Base-by-base conservation (phyloP, 2,888 invertebrate genomes). In the Formica aserva region DNA sequence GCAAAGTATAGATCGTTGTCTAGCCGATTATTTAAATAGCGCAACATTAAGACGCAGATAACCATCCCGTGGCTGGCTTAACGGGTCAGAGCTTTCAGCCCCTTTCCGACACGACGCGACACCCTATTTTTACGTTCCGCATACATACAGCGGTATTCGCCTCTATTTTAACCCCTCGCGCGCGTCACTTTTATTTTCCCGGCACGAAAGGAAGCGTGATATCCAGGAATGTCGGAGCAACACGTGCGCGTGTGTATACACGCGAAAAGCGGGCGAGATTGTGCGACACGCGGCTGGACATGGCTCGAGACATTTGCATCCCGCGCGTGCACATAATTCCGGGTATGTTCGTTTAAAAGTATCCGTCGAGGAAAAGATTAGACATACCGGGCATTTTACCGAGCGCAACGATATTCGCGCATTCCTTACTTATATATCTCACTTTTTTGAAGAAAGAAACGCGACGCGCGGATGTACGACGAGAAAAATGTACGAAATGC, bases 281-380 rank as follows among this genome's bases (percentile, higher is more conserved):
- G 29, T 26, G 22, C 55, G 55, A 81, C 41, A 63, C 83, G 66
- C 65, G 41, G 63, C 45, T 60, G 77, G 55, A 71, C 77, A 65
- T 35, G 82, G 74, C 60, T 77, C 69, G 76, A 78, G 76, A 82
- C 82, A 89, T 89, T 90, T 88, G 88, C 89, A 89, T 89, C 82
- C 85, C 83, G 55, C 82, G 55, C 87, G 87, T 89, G 85, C 84
- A 83, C 86, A 87, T 89, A 89, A 90, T 90, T 89, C 85, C 80
- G 78, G 69, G 32, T 67, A 26, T 45, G 84, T 65, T 81, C 76
- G 81, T n/a, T 76, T 77, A 82, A 82, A 75, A 84, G 52, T 57
- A 65, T 26, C 52, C 71, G 78, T 52, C 32, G 71, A 32, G 84
- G 52, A 52, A 82, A 75, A 65, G 67, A 67, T 38, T 29, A 35